Evolutionary conservation across 2,113 vertebrate species (phyloP).

Genomic region (Micronycteris hirsuta): DNA sequence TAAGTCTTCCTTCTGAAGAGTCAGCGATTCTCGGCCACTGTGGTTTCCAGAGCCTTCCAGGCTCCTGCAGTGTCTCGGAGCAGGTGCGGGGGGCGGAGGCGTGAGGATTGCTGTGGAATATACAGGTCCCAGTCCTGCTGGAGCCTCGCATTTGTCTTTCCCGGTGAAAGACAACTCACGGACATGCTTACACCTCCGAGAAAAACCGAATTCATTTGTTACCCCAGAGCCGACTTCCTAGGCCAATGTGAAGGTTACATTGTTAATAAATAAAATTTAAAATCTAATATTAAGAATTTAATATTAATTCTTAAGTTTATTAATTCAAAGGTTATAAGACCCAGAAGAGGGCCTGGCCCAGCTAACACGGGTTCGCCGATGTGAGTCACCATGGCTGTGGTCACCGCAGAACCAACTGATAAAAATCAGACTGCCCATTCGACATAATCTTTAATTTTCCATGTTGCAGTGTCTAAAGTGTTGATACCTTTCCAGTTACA

Average conservation of each 20-base stretch:
- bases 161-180: rapidly evolving
- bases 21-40: rapidly evolving
- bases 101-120: rapidly evolving
- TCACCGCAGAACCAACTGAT: not conserved
- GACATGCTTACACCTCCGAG: rapidly evolving
- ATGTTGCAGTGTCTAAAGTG: not conserved
- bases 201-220: too few relatives aligned
- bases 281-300: not conserved
- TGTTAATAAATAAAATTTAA: not conserved
- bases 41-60: not conserved
- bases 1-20: not conserved
- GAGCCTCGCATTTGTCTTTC: not conserved
- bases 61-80: rapidly evolving
- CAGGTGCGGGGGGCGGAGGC: not conserved
- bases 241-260: not conserved
- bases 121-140: not conserved
- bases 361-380: rapidly evolving
- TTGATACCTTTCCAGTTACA: rapidly evolving
- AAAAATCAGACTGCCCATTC: rapidly evolving
- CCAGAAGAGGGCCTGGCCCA: not conserved
- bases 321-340: too few relatives aligned
- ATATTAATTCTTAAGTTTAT: not conserved
- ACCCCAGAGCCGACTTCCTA: rapidly evolving
- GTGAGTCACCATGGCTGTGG: rapidly evolving
- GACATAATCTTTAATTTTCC: rapidly evolving